Evolutionary conservation across 2,113 vertebrate genomes (phyloP).

Genomic region (Pipa parva): DNA sequence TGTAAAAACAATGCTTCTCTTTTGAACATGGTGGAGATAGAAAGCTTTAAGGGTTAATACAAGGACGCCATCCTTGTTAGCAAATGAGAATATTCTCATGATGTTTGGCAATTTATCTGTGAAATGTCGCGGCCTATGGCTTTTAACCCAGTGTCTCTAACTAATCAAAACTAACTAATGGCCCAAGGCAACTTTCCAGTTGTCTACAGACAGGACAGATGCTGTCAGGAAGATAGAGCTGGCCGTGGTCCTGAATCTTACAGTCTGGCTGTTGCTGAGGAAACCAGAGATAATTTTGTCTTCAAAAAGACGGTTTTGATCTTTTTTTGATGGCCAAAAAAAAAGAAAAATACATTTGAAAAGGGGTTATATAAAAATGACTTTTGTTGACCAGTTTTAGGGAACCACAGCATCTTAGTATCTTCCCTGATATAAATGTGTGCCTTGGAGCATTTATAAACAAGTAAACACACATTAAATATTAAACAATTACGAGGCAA

Average conservation of each 20-base stretch:
- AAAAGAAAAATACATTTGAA: too few species aligned
- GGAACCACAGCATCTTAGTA: too few species aligned
- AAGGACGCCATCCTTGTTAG: constrained; percentile 32
- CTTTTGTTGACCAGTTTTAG: too few species aligned
- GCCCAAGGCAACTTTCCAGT: constrained; percentile 36
- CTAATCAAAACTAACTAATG: constrained; percentile 40
- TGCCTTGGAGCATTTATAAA: too few species aligned
- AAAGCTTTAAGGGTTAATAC: constrained; percentile 22
- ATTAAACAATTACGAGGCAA: too few species aligned
- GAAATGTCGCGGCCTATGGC: constrained; percentile 23
- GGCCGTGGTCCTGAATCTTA: constrained; percentile 34
- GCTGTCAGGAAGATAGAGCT: constrained; percentile 29
- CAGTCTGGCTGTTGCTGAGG: constrained; percentile 6
- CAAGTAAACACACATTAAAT: too few species aligned
- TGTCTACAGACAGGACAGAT: constrained; percentile 36
- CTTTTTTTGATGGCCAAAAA: background rate
- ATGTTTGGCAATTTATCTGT: constrained; percentile 24
- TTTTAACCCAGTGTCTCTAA: constrained; percentile 38
- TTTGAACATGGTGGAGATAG: background rate
- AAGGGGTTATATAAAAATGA: too few species aligned
- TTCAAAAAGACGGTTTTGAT: constrained; percentile 14
- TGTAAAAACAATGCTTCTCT: background rate
- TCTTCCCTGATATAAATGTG: too few species aligned
- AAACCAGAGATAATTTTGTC: constrained; percentile 12
- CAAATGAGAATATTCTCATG: constrained; percentile 27